Evolutionary conservation across 2,888 invertebrate genomes (phyloP).

Genomic region (Arrhopalites spinosus): DNA sequence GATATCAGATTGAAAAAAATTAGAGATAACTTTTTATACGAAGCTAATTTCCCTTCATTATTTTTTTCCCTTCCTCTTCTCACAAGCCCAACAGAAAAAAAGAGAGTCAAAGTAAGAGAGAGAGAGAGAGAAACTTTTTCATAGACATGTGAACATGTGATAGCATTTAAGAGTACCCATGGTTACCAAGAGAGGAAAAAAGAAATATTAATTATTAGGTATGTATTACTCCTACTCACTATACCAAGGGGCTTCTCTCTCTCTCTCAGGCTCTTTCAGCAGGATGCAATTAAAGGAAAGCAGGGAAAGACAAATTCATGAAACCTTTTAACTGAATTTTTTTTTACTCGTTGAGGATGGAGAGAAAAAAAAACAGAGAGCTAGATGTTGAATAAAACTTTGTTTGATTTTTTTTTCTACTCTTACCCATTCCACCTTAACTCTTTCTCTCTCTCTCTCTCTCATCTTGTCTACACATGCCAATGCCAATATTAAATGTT

Average conservation of each 20-base stretch:
- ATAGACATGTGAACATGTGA: neutral
- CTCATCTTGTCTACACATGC: neutral
- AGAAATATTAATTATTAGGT: constrained; percentile 32
- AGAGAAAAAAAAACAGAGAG: neutral
- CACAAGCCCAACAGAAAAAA: neutral
- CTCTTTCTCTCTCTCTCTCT: constrained; percentile 1
- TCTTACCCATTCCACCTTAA: neutral
- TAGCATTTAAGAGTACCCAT: constrained; percentile 4
- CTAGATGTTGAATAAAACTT: constrained; percentile 8
- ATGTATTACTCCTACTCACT: neutral
- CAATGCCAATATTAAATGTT: neutral
- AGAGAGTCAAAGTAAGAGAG: neutral
- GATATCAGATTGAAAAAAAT: constrained; percentile 35
- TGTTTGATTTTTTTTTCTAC: neutral
- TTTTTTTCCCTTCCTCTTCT: constrained; percentile 30
- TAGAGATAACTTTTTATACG: constrained; percentile 45
- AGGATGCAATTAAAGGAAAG: constrained; percentile 11
- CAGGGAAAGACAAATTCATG: constrained; percentile 17
- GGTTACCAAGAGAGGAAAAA: constrained; percentile 2
- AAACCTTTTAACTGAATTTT: constrained; percentile 18
- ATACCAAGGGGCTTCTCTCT: neutral
- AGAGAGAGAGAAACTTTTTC: neutral
- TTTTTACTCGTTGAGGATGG: constrained; percentile 1
- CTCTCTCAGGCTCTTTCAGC: neutral
- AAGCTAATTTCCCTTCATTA: constrained; percentile 49